Conservation (phyloP, 2,797 vertebrate genomes). For the Neomorphus geoffroyi region DNA sequence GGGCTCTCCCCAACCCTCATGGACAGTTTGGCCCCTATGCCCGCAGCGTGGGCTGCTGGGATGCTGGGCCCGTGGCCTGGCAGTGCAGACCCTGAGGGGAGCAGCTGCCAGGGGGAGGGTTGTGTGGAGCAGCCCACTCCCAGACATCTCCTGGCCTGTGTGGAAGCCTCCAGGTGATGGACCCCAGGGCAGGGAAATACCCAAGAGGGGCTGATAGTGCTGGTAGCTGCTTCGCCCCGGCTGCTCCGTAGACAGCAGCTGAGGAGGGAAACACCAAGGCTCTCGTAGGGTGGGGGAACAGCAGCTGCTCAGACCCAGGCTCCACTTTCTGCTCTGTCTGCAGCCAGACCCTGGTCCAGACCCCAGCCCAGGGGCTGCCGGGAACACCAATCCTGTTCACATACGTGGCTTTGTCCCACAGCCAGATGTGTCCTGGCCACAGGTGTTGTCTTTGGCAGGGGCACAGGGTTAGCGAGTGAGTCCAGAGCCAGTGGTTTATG, state of each 20-base stretch:
- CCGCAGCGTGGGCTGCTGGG: neutral
- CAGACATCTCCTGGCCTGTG: fast-evolving
- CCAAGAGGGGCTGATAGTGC: neutral
- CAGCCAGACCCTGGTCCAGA: fast-evolving
- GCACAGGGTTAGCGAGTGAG: fast-evolving
- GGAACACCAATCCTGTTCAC: fast-evolving
- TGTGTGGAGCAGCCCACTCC: neutral
- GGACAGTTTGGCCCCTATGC: neutral
- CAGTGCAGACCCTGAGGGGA: neutral
- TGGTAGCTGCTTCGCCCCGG: neutral
- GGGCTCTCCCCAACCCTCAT: fast-evolving
- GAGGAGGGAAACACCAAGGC: neutral
- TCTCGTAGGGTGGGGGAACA: neutral
- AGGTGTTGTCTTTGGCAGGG: neutral
- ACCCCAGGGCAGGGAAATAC: too few relatives aligned
- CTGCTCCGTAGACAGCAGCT: neutral
- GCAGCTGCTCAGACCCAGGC: neutral
- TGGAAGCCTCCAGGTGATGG: neutral
- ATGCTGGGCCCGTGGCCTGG: fast-evolving
- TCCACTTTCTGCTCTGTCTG: neutral
- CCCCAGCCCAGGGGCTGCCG: fast-evolving
- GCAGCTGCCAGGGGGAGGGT: neutral
- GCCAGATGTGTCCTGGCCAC: neutral
- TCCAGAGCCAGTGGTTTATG: neutral
- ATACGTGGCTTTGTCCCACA: fast-evolving